Evolutionary conservation across 2,113 vertebrate species (phyloP), one percentile per base, ranked within the genome.

Genomic region (Lanius ludovicianus): DNA sequence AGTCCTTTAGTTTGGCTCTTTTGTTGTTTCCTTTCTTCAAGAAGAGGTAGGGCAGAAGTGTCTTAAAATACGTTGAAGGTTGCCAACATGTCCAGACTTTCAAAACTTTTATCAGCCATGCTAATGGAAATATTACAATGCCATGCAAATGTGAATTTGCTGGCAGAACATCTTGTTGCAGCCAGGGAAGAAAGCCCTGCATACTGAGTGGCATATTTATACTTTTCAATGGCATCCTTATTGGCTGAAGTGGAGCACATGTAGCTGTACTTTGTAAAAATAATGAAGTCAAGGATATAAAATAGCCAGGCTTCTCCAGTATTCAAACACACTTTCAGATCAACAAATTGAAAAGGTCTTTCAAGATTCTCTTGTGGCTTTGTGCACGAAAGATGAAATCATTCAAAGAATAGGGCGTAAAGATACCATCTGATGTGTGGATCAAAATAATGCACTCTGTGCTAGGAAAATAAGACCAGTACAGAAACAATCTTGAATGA

Each of bases 111-210:
- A 91, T 84, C 84, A 84, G 49, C 60, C 46, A 60, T 27, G 30
- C 52, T 84, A 87, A 91, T 92, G 80, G 84, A 89, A 95, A 91
- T 93, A 94, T 95, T 95, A 89, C 89, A 87, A 37, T 95, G 84
- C 70, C 87, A 94, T 92, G 91, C 73, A 96, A 94, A 89, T 96
- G 93, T 67, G 84, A 89, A 68, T 91, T 71, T 60, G 77, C 60
- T 96, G 89, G 95, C 89, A 96, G 94, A 95, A 96, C 93, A 93
- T 95, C 73, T 87, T 90, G 94, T 84, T 91, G 81, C 84, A 95
- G 77, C 70, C 44, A 31, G 41, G 76, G 56, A 7, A 78, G 62
- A 87, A 87, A 41, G 44, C n/a, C 7, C 65, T 89, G 87, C 77
- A 84, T 81, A 78, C 70, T 89, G 77, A 95, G 65, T 94, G 76